Base-by-base conservation (phyloP, 1,140 invertebrate genomes). In the Leptonema lineaticorne region DNA sequence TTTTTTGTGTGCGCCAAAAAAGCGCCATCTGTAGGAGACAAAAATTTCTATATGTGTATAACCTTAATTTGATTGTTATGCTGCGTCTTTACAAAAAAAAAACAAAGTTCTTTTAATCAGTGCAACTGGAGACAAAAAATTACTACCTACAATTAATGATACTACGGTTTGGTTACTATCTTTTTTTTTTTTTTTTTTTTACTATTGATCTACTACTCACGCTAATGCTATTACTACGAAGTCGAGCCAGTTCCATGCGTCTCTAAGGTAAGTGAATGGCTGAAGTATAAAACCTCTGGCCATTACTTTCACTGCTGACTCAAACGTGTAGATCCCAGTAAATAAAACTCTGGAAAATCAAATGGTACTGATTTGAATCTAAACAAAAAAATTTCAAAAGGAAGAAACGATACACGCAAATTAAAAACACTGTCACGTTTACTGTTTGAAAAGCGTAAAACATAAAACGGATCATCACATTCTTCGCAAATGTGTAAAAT, bases 191-290 rank as follows among this genome's bases (percentile, higher is more conserved):
- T 29, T 29, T 46, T 64, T 50, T 50, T 53, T 22, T 64, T 64
- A 64, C 62, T 64, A 69, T 30, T 63, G 20, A 37, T 50, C 70
- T 72, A 73, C 67, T 83, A 97, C 95, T 97, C 92, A 98, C 95
- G 96, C 95, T 93, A 97, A 93, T 88, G 94, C 88, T 90, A 99
- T 97, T 86, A 98, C 96, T 90, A 97, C 90, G 91, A 99, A 98
- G 91, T 99, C 96, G 87, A 98, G 90, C 95, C 96, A 98, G 90
- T 98, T 99, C 96, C 96, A 98, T 88, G 95, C 94, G 91, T 99
- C 96, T 90, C 96, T 92, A 89, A 99, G 93, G 91, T 98, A 99
- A 86, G 96, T 98, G 90, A 97, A 98, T 85, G 90, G 90, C 88
- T 96, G 91, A 85, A 98, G 88, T 87, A 98, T 95, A 89, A 98